Conservation (phyloP, 2,113 vertebrate genomes). For the Chitala chitala region DNA sequence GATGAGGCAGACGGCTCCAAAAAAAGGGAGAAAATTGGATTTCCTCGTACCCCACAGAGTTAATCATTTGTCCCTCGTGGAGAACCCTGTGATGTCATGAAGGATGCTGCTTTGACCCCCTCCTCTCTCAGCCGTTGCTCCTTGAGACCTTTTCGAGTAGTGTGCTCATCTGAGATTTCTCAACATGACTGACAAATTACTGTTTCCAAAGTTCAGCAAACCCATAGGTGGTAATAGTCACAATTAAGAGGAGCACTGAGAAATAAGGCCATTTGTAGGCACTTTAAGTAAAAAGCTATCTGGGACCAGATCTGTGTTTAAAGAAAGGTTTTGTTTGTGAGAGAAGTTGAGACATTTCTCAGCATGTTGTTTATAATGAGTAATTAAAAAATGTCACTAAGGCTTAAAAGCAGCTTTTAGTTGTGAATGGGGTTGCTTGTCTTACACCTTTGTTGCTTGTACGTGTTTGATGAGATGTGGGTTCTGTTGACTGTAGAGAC, state of each 20-base stretch:
- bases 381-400: too few species aligned
- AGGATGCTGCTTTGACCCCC: background rate
- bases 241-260: background rate
- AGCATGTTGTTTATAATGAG: background rate
- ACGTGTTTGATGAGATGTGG: too few species aligned
- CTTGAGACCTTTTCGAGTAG: background rate
- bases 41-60: slow-evolving; percentile 13
- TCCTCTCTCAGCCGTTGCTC: background rate
- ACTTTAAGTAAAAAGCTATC: background rate
- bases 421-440: too few species aligned
- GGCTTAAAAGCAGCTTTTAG: too few species aligned
- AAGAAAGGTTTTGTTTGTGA: background rate
- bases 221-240: background rate
- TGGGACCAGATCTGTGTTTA: background rate
- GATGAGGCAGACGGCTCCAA: slow-evolving; percentile 19
- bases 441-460: too few species aligned
- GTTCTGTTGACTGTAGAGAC: too few species aligned
- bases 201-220: background rate
- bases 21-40: slow-evolving; percentile 21
- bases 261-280: background rate
- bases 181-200: background rate
- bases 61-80: background rate
- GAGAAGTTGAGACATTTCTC: background rate
- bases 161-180: background rate
- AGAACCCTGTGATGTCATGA: background rate